phyloP scores from a whole-genome alignment of 1,140 invertebrate genomes.

The Drosophila pruinosa region DNA sequence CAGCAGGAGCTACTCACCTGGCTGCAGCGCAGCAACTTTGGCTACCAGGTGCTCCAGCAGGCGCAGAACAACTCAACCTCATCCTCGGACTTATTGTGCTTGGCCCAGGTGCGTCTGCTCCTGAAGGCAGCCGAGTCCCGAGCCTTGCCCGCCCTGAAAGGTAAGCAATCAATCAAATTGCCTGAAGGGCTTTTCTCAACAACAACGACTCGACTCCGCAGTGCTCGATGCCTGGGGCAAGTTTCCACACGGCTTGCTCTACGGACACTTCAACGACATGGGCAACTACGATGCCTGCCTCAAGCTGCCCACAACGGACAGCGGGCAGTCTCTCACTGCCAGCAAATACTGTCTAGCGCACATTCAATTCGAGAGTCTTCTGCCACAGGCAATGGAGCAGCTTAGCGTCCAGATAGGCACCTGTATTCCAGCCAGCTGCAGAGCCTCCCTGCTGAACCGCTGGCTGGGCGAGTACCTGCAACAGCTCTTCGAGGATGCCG shows the following conservation, averaged over 20 bases:
- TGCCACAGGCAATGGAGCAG: neutral
- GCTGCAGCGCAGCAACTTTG: conserved; percentile 63
- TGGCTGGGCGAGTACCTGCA: conserved; percentile 46
- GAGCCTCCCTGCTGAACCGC: conserved; percentile 30
- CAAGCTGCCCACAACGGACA: neutral
- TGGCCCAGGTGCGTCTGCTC: conserved; percentile 24
- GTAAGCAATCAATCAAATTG: conserved; percentile 20
- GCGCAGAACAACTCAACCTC: conserved; percentile 10
- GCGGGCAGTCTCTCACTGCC: neutral
- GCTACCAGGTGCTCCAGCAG: conserved; percentile 59
- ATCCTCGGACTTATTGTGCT: neutral
- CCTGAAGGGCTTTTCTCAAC: neutral
- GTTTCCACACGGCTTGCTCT: conserved; percentile 70
- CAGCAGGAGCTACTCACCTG: conserved; percentile 46
- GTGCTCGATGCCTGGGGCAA: conserved; percentile 78
- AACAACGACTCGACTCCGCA: conserved; percentile 4
- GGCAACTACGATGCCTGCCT: conserved; percentile 72
- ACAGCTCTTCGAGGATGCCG: conserved; percentile 27
- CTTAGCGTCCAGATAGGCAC: conserved; percentile 50
- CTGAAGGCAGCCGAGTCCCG: conserved; percentile 30
- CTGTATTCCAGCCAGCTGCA: conserved; percentile 56
- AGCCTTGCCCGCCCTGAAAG: conserved; percentile 42
- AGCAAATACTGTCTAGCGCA: conserved; percentile 58
- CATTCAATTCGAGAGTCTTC: conserved; percentile 46
- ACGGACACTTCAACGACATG: conserved; percentile 69